Base-by-base conservation (phyloP, 1,140 invertebrate genomes). In the Pectinophora gossypiella region DNA sequence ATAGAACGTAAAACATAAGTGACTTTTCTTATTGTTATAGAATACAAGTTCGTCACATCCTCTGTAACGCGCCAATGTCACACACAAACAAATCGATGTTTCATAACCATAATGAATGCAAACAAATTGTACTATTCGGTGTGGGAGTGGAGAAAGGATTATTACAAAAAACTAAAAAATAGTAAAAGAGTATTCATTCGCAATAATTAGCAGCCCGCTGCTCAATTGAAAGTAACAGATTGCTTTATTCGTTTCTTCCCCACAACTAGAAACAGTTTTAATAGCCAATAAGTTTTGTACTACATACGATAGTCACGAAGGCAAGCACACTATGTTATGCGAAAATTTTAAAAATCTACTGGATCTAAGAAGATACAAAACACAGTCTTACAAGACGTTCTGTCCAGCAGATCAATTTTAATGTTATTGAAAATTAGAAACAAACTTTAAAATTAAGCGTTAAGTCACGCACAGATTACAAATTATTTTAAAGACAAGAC, bases 101-200 rank as follows among this genome's bases (percentile, higher is more conserved):
- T 40, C 16, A 15, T 40, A 13, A 40, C 16, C 7, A 16, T 40
- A 7, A 40, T 47, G 43, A 56, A 51, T 56, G 49, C 54, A 51
- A 51, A 56, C 46, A 49, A 54, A 53, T 58, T 59, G 56, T 59
- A 59, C 56, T 59, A 59, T 59, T 50, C 18, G 51, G 56, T 54
- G 36, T 51, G 16, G 16, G 27, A 32, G 27, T 32, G 27, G 27
- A 32, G 27, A 32, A n/a, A n/a, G n/a, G n/a, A n/a, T n/a, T n/a
- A n/a, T n/a, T n/a, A n/a, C n/a, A n/a, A n/a, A n/a, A n/a, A n/a
- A n/a, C n/a, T n/a, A n/a, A n/a, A n/a, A 27, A 27, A 27, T 40
- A 15, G 6, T 15, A 5, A 40, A 40, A 3, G 15, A 40, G 3
- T 40, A 13, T 2, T 40, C 16, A 15, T 40, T 40, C 16, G 1